Conservation (phyloP, 2,888 invertebrate genomes). For the Latrodectus hesperus region DNA sequence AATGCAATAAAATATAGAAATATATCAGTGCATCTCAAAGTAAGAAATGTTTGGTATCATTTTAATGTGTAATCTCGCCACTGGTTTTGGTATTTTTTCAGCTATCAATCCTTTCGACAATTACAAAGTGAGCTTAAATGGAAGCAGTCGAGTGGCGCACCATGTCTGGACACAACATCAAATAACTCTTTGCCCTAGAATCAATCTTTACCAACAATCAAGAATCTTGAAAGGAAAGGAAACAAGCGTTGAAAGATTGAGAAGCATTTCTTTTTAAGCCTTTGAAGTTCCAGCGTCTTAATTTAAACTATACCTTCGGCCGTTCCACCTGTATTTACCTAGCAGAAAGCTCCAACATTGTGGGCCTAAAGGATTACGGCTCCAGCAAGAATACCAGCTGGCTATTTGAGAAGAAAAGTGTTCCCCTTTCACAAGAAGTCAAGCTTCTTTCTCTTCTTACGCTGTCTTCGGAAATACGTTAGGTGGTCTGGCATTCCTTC, state of each 20-base stretch:
- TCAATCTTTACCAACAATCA: too few relatives aligned
- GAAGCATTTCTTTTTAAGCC: not conserved
- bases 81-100: too few relatives aligned
- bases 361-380: conserved; percentile 58
- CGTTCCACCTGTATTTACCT: conserved; percentile 59
- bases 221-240: not conserved
- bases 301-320: conserved; percentile 22
- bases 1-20: too few relatives aligned
- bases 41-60: too few relatives aligned
- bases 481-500: conserved; percentile 2
- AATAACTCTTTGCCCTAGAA: too few relatives aligned
- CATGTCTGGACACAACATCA: too few relatives aligned
- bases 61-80: too few relatives aligned
- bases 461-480: conserved; percentile 38
- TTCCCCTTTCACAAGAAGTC: conserved; percentile 5
- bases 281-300: conserved; percentile 15
- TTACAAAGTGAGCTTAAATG: too few relatives aligned
- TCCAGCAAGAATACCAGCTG: conserved; percentile 42
- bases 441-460: conserved; percentile 15
- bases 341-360: not conserved
- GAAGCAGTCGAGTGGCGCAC: too few relatives aligned
- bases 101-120: too few relatives aligned
- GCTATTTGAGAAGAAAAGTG: conserved; percentile 22
- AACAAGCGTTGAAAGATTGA: not conserved
- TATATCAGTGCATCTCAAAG: too few relatives aligned